Evolutionary conservation across 2,797 vertebrate genomes (phyloP).

Genomic region (Pangasius sanitwongsei): DNA sequence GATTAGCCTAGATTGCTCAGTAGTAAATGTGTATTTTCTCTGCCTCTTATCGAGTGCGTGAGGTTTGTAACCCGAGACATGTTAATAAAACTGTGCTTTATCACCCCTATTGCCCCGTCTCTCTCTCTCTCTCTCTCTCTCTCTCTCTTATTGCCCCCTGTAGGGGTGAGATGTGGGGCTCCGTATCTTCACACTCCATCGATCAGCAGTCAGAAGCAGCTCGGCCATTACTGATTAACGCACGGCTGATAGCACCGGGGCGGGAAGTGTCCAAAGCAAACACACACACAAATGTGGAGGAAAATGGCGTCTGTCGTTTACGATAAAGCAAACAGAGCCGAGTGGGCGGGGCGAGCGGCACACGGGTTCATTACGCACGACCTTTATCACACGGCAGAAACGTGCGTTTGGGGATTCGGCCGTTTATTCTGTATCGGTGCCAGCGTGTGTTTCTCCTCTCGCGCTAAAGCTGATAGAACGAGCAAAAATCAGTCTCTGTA

Average conservation of each 20-base stretch:
- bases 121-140: background rate
- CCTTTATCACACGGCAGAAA: conserved; percentile 40
- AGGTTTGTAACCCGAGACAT: conserved; percentile 37
- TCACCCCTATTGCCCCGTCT: conserved; percentile 30
- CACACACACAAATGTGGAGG: conserved; percentile 47
- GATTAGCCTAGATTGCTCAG: background rate
- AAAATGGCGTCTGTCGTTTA: conserved; percentile 50
- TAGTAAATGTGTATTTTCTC: background rate
- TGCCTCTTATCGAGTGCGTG: conserved; percentile 6
- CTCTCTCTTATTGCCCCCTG: conserved; percentile 20
- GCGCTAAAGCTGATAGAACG: background rate
- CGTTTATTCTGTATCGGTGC: conserved; percentile 1
- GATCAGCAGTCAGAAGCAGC: conserved; percentile 46
- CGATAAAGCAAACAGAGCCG: conserved; percentile 43
- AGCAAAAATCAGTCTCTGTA: background rate
- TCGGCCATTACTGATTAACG: conserved; percentile 70
- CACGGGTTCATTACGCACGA: conserved; percentile 11
- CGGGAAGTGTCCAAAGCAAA: conserved; percentile 53
- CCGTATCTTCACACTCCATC: conserved; percentile 48
- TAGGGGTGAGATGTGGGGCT: conserved; percentile 33
- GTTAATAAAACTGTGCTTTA: conserved; percentile 28
- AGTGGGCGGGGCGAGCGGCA: background rate
- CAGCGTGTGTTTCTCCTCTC: background rate
- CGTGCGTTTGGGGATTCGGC: background rate
- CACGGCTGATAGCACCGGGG: conserved; percentile 40